A percentile compares a stretch with the other conserved stretches of the same genome.
phyloP scores from a whole-genome alignment of 1,140 invertebrate genomes.

The Penaeus indicus region DNA sequence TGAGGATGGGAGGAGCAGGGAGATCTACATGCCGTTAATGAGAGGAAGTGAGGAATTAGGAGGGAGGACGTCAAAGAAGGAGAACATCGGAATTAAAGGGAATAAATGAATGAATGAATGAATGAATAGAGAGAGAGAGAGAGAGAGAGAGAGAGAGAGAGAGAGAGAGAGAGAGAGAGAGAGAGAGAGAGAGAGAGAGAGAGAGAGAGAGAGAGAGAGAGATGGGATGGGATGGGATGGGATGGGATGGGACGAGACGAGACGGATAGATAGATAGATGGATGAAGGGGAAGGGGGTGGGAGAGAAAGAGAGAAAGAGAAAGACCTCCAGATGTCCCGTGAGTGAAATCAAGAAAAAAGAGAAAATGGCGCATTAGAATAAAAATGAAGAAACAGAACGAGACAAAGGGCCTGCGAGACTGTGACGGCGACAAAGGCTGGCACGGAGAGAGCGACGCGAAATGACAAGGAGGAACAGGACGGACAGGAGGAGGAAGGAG shows the following conservation, averaged over 20 bases:
- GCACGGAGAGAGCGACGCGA: neutral
- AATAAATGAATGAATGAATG: neutral
- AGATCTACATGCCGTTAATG: too few species aligned
- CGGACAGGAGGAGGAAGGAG: neutral
- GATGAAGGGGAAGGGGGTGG: neutral
- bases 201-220: too few species aligned
- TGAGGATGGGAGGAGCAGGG: too few species aligned
- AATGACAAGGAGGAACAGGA: neutral
- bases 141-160: too few species aligned
- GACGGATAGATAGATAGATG: neutral
- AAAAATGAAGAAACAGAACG: too few species aligned
- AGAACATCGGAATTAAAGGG: neutral
- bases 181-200: too few species aligned
- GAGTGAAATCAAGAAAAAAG: too few species aligned
- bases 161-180: too few species aligned
- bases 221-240: neutral
- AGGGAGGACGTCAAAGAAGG: neutral
- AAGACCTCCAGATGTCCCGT: neutral
- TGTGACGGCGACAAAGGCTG: neutral
- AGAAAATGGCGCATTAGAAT: too few species aligned
- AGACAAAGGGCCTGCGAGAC: too few species aligned
- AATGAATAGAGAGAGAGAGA: neutral
- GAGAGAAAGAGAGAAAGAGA: neutral
- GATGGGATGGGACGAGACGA: neutral
- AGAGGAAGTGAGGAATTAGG: too few species aligned